These are phyloP conservation scores for Muscicapa striata DNA, from an alignment of 2,797 vertebrate species.

Conservation along the genomic window DNA sequence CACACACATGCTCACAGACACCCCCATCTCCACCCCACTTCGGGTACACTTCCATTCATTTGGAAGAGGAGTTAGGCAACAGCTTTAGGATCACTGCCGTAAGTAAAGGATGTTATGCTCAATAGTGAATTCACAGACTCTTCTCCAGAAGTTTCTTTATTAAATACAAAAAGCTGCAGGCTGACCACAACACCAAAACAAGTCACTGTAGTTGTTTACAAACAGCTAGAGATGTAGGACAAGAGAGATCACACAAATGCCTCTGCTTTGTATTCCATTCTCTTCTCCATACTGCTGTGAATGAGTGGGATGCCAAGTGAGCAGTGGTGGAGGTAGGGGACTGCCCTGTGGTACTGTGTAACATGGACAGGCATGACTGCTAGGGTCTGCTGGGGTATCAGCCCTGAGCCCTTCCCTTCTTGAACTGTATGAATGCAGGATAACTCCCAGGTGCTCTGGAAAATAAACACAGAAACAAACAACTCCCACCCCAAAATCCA, in stretches of 20 bases:
- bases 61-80: background rate
- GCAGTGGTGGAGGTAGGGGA: conserved; percentile 36
- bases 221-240: background rate
- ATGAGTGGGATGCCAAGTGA: background rate
- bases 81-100: background rate
- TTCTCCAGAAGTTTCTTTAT: conserved; percentile 69
- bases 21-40: background rate
- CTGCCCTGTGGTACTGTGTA: conserved; percentile 18
- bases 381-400: background rate
- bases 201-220: conserved; percentile 28
- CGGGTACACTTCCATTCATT: background rate
- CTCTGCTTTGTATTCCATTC: conserved; percentile 42
- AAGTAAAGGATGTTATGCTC: background rate
- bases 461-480: conserved; percentile 60
- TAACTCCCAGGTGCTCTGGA: conserved; percentile 43
- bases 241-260: conserved; percentile 5
- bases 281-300: conserved; percentile 35
- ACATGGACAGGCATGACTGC: background rate
- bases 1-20: background rate
- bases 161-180: conserved; percentile 52
- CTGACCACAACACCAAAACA: conserved; percentile 43
- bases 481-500: conserved; percentile 42
- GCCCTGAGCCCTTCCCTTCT: conserved; percentile 46
- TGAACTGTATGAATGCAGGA: conserved; percentile 30
- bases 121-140: conserved; percentile 52